A percentile compares a stretch with the other conserved stretches of the same genome.
phyloP scores from a whole-genome alignment of 2,113 vertebrate genomes.

The Chascanopsetta lugubris region DNA sequence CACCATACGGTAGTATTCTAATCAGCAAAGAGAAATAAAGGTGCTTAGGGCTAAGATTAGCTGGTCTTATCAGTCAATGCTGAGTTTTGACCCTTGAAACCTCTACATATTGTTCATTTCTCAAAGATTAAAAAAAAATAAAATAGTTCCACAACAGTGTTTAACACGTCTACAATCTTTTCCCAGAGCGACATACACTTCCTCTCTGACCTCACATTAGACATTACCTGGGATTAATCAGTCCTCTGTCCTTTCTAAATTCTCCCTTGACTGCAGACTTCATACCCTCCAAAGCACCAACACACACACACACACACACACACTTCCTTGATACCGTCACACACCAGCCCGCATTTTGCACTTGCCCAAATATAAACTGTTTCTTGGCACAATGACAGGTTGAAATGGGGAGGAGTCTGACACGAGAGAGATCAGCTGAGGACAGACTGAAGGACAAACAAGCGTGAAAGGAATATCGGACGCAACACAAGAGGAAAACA shows the following conservation, averaged over 20 bases:
- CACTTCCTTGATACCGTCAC: slow-evolving; percentile 21
- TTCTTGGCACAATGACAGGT: slow-evolving; percentile 69
- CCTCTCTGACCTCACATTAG: too few relatives aligned
- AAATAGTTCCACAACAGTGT: too few relatives aligned
- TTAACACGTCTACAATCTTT: too few relatives aligned
- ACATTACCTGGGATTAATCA: not conserved
- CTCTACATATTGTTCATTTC: too few relatives aligned
- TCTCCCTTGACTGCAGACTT: not conserved
- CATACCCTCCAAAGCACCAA: not conserved
- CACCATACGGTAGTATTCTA: too few relatives aligned
- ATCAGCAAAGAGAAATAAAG: too few relatives aligned
- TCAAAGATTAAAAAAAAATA: too few relatives aligned
- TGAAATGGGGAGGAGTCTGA: slow-evolving; percentile 72
- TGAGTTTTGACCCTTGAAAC: too few relatives aligned
- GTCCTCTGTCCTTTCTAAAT: not conserved
- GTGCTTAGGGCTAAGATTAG: too few relatives aligned
- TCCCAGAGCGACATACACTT: too few relatives aligned
- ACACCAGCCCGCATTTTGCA: slow-evolving; percentile 35
- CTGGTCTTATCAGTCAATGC: too few relatives aligned
- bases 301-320: too few relatives aligned
- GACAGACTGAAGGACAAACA: slow-evolving; percentile 81
- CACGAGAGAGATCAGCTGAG: slow-evolving; percentile 51
- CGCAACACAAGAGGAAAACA: slow-evolving; percentile 13
- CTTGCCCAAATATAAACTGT: slow-evolving; percentile 81
- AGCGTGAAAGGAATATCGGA: slow-evolving; percentile 32